Base-by-base conservation (phyloP, 2,113 vertebrate species). In the Rhinolophus sinicus region DNA sequence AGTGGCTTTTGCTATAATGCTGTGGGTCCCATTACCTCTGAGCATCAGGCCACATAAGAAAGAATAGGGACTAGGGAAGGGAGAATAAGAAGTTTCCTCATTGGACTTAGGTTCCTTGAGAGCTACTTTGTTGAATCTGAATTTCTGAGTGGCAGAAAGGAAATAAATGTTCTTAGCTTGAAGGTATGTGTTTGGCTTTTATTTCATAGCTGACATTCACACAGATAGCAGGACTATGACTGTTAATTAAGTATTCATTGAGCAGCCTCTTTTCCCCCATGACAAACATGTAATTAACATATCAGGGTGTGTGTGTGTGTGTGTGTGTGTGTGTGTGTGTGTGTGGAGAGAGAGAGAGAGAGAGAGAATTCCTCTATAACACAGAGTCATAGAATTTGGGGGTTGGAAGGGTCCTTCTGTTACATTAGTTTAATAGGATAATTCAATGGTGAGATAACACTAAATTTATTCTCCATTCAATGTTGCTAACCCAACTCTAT, bases 241-340 rank as follows among this genome's bases (percentile, higher is more conserved):
- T 88, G 30, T 33, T 95, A 85, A 94, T 78, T 83, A 96, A 75
- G 22, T 81, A 67, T 73, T 89, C 60, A 82, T 4, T 54, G 76
- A 86, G 62, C 50, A 67, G 40, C 28, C 85, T 83, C 90, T 85
- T 47, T 40, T 13, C 81, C 40, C 50, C 54, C 19, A 35, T 38
- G 86, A 83, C 56, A 87, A 80, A 90, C 40, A 85, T 24, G 76
- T 88, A 95, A 95, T 93, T 90, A 85, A 56, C 70, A 81, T 73
- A 40, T 58, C 65, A 80, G 70, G 1, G 16, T 38, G 2, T 75
- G 2, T 11, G 3, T 22, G 28, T 35, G 18, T 72, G 26, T 64
- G 50, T 54, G 3, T 16, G 24, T 62, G 58, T 62, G 8, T 35
- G 18, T 64, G 26, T 56, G 50, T 30, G 18, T 72, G 26, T 64